Percentiles rank a stretch among this genome's conserved stretches.
phyloP scores from a whole-genome alignment of 2,113 vertebrate genomes.

The human (Homo sapiens) region DNA sequence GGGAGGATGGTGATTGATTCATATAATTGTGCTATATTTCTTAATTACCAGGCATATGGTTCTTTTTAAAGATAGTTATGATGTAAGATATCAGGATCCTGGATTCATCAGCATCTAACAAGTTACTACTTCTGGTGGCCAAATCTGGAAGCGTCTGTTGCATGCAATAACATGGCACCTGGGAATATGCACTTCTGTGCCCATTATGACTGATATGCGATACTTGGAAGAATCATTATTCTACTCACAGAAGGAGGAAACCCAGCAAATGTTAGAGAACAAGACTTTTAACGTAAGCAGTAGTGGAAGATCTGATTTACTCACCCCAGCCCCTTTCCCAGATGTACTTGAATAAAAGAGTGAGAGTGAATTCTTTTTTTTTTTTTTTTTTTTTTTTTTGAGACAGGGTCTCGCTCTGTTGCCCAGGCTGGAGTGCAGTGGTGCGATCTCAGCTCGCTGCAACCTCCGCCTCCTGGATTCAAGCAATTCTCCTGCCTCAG shows the following conservation, averaged over 20 bases:
- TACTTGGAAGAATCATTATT: constrained; percentile 28
- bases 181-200: background rate
- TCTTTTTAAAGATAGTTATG: constrained; percentile 12
- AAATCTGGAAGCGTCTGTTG: constrained; percentile 10
- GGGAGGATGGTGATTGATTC: background rate
- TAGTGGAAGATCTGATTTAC: background rate
- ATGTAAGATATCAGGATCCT: constrained; percentile 7
- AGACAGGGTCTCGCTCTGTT: too few relatives aligned
- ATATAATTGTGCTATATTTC: background rate
- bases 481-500: too few relatives aligned
- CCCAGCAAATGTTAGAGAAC: background rate
- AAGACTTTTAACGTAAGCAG: background rate
- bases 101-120: constrained; percentile 30
- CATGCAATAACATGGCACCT: background rate
- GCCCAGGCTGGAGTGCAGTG: too few relatives aligned
- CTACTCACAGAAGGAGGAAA: background rate
- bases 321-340: background rate
- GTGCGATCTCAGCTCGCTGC: too few relatives aligned
- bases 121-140: background rate
- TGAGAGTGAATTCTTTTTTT: background rate
- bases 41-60: constrained; percentile 3
- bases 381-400: too few relatives aligned
- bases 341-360: background rate
- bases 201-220: constrained; percentile 22
- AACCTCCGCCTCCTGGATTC: too few relatives aligned